Percentiles rank a stretch among this genome's conserved stretches.
phyloP scores from a whole-genome alignment of 2,113 vertebrate species.

The Salvator merianae region DNA sequence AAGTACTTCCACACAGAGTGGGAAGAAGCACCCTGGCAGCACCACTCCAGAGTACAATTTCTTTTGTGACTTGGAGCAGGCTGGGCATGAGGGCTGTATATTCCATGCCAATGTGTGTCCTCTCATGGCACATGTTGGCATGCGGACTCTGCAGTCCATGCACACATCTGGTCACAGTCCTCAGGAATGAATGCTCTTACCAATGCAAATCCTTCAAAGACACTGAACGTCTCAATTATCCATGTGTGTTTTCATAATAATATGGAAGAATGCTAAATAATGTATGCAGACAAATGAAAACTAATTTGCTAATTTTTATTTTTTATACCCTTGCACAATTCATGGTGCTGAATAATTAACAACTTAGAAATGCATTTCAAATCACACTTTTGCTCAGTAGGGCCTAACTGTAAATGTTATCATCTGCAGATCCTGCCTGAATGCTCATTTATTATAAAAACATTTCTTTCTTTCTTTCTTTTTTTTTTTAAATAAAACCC shows the following conservation, averaged over 20 bases:
- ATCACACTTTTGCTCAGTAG: conserved; percentile 63
- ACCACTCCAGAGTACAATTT: no score
- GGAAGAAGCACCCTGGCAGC: no score
- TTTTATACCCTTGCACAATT: conserved; percentile 57
- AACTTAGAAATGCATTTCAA: conserved; percentile 63
- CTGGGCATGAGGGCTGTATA: no score
- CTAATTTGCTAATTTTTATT: conserved; percentile 73
- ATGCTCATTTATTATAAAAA: conserved; percentile 60
- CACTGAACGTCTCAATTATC: conserved; percentile 27
- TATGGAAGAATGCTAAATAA: conserved; percentile 67
- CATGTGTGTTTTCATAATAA: conserved; percentile 51
- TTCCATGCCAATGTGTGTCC: no score
- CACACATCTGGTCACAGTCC: no score
- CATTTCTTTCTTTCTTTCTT: background rate
- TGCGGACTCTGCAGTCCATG: no score
- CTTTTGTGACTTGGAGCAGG: no score
- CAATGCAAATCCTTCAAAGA: conserved; percentile 24
- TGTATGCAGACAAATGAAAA: conserved; percentile 76
- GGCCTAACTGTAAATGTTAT: conserved; percentile 38
- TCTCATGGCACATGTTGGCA: no score
- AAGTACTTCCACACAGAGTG: no score
- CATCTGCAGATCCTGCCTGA: conserved; percentile 57
- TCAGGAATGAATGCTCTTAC: conserved; percentile 5
- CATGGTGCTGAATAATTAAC: conserved; percentile 75
- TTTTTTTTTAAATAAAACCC: conserved; percentile 59